Conservation (phyloP, 92 coral and sea anemone genomes). For the Ricordea florida region DNA sequence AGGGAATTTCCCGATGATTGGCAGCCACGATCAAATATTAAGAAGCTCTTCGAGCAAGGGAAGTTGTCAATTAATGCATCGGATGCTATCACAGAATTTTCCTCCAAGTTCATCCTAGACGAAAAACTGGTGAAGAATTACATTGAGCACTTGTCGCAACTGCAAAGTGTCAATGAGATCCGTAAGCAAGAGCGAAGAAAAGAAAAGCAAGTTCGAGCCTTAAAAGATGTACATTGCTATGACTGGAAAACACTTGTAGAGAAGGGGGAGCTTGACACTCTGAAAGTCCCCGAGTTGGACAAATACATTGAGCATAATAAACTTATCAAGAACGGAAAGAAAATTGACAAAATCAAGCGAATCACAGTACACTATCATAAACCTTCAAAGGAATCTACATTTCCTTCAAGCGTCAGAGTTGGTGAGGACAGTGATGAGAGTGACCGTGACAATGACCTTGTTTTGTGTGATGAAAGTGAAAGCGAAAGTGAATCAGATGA, state of each 20-base stretch:
- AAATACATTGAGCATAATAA: too few species aligned
- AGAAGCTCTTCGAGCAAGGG: conserved; percentile 7
- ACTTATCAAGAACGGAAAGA: conserved; percentile 26
- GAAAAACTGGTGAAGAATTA: conserved; percentile 40
- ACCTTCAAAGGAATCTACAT: too few species aligned
- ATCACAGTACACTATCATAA: background rate
- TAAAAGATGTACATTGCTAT: conserved; percentile 34
- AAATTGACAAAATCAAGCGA: conserved; percentile 2
- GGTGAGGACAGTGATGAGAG: too few species aligned
- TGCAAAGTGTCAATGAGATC: conserved; percentile 14
- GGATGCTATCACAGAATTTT: background rate
- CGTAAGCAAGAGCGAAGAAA: conserved; percentile 21
- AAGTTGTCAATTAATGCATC: background rate
- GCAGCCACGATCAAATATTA: conserved; percentile 49
- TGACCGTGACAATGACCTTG: too few species aligned
- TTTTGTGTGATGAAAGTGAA: too few species aligned
- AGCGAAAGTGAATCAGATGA: too few species aligned
- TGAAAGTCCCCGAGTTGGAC: conserved; percentile 22
- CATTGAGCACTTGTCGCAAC: conserved; percentile 29
- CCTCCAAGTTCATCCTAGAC: conserved; percentile 22
- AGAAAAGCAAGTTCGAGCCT: conserved; percentile 2
- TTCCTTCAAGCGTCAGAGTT: too few species aligned
- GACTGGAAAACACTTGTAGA: conserved; percentile 41
- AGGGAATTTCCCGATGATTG: conserved; percentile 58
- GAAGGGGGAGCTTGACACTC: conserved; percentile 19